Percentiles rank a stretch among this genome's conserved stretches.
Evolutionary conservation across 2,113 vertebrate species (phyloP).

Genomic region (Craseonycteris thonglongyai): DNA sequence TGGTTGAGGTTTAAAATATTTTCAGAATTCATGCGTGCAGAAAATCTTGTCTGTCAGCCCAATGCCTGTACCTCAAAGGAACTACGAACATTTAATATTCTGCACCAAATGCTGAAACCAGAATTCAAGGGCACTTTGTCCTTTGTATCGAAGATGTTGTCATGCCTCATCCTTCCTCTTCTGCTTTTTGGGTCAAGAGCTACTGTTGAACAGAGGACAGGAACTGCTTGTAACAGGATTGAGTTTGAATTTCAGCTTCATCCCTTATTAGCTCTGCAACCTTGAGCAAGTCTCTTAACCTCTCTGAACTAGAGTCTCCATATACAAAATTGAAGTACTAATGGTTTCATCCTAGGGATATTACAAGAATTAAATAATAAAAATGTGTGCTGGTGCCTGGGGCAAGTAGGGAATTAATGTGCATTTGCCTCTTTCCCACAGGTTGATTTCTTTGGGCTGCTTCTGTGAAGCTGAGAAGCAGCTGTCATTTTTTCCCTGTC

Average conservation of each 20-base stretch:
- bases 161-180: neutral
- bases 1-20: constrained; percentile 34
- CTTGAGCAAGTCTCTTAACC: neutral
- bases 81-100: constrained; percentile 43
- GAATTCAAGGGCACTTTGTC: constrained; percentile 64
- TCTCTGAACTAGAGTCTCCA: neutral
- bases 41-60: constrained; percentile 57
- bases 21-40: constrained; percentile 62
- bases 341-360: neutral
- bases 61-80: constrained; percentile 66
- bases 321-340: neutral
- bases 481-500: neutral
- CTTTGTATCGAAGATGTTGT: constrained; percentile 14
- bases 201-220: neutral
- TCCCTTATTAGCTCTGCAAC: neutral
- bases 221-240: neutral
- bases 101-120: constrained; percentile 35
- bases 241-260: neutral
- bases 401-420: constrained; percentile 11
- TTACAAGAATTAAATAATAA: constrained; percentile 14
- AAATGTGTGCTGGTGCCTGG: neutral
- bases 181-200: neutral
- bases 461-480: neutral
- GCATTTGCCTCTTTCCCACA: neutral
- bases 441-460: neutral